Conservation (phyloP, 2,888 invertebrate species). For the Julus scandinavius region DNA sequence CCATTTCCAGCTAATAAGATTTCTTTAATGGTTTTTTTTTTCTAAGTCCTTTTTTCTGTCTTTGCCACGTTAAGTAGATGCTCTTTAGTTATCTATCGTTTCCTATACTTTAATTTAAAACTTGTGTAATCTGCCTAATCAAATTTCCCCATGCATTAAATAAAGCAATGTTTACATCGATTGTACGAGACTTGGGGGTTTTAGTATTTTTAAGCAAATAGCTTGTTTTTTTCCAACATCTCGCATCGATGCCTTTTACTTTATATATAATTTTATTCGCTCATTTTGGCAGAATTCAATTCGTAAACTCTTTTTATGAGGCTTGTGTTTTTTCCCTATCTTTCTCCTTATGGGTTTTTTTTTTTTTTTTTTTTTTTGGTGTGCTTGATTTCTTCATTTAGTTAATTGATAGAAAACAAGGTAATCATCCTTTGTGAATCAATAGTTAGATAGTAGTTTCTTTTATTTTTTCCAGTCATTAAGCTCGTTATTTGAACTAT, state of each 20-base stretch:
- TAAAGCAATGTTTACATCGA: slow-evolving; percentile 38
- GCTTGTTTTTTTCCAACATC: not conserved
- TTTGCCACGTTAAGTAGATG: no score
- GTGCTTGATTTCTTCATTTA: not conserved
- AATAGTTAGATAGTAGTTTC: slow-evolving; percentile 25
- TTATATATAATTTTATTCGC: not conserved
- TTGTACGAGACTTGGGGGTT: not conserved
- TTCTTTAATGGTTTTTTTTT: slow-evolving; percentile 15
- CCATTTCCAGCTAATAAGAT: slow-evolving; percentile 32
- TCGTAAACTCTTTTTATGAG: slow-evolving; percentile 9
- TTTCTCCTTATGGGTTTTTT: not conserved
- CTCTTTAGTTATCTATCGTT: not conserved
- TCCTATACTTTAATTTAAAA: slow-evolving; percentile 36
- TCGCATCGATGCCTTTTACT: slow-evolving; percentile 1
- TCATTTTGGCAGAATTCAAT: not conserved
- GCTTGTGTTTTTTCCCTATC: not conserved
- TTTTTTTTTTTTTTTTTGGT: not conserved
- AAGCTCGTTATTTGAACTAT: slow-evolving; percentile 21
- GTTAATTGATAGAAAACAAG: slow-evolving; percentile 19
- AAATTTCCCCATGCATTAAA: slow-evolving; percentile 35
- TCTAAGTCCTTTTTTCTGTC: not conserved
- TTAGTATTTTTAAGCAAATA: not conserved
- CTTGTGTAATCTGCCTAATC: slow-evolving; percentile 30
- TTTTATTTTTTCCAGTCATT: slow-evolving; percentile 18
- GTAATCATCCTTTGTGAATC: slow-evolving; percentile 21